Evolutionary conservation across 2,888 invertebrate genomes (phyloP).

Genomic region (Apotomis betuletana): DNA sequence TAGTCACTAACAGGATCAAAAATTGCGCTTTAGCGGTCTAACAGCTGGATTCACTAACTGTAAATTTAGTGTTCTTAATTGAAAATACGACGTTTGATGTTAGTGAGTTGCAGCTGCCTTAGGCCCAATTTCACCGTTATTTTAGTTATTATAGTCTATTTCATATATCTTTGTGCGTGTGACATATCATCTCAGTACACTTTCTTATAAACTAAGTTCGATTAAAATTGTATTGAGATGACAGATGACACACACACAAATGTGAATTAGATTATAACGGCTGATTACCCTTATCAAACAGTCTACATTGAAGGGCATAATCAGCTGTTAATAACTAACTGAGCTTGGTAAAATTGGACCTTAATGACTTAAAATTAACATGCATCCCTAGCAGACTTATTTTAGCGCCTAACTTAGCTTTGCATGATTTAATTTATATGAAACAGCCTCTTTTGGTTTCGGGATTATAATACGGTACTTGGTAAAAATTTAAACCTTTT

Average conservation of each 20-base stretch:
- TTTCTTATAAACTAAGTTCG: too few species aligned
- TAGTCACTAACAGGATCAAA: slow-evolving; percentile 3
- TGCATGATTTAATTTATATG: slow-evolving; percentile 70
- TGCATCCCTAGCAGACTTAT: slow-evolving; percentile 40
- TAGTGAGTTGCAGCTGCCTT: slow-evolving; percentile 35
- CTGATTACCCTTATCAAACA: too few species aligned
- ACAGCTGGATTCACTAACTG: slow-evolving; percentile 17
- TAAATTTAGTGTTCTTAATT: not conserved
- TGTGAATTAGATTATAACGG: too few species aligned
- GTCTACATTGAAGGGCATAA: too few species aligned
- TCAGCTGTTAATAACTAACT: too few species aligned
- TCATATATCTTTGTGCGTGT: too few species aligned
- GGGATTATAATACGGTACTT: slow-evolving; percentile 50
- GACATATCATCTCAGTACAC: too few species aligned
- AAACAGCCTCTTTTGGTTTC: slow-evolving; percentile 84
- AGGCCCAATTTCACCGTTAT: too few species aligned
- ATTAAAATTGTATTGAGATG: too few species aligned
- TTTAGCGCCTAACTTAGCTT: slow-evolving; percentile 55
- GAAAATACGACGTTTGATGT: not conserved
- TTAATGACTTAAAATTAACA: slow-evolving; percentile 27
- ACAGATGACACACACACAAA: too few species aligned
- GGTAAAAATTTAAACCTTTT: slow-evolving; percentile 43
- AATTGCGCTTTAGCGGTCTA: slow-evolving; percentile 24
- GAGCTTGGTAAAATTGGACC: too few species aligned
- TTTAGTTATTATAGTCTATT: too few species aligned